Evolutionary conservation across 2,888 invertebrate species (phyloP).

Genomic region (Altica lythri): DNA sequence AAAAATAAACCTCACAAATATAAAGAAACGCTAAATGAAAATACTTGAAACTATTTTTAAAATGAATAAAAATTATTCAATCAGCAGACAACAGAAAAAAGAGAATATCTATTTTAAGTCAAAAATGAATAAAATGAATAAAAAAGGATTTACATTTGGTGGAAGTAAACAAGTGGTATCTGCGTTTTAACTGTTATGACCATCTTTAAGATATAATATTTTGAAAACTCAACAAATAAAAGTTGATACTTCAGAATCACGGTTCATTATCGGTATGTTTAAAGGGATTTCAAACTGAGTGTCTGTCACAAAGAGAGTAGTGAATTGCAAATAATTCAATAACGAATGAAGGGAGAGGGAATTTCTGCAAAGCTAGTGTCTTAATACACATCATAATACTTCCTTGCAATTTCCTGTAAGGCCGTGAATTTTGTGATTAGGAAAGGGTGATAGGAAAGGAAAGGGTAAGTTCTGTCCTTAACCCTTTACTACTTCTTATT

Average conservation of each 20-base stretch:
- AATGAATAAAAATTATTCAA: too few relatives aligned
- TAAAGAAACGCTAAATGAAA: too few relatives aligned
- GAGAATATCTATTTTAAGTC: too few relatives aligned
- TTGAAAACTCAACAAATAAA: too few relatives aligned
- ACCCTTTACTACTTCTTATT: constrained; percentile 16
- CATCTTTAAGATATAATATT: too few relatives aligned
- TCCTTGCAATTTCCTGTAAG: constrained; percentile 55
- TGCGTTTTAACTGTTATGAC: too few relatives aligned
- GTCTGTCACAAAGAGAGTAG: constrained; percentile 38
- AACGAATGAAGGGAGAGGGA: constrained; percentile 43
- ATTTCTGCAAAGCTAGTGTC: constrained; percentile 46
- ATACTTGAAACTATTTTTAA: too few relatives aligned
- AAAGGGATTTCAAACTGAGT: constrained; percentile 34
- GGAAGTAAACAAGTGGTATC: too few relatives aligned
- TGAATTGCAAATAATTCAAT: constrained; percentile 50
- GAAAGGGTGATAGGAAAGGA: constrained; percentile 41
- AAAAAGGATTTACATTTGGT: too few relatives aligned
- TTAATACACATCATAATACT: constrained; percentile 56
- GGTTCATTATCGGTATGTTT: constrained; percentile 33
- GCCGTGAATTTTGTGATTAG: constrained; percentile 43
- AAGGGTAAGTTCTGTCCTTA: constrained; percentile 15
- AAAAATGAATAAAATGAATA: too few relatives aligned
- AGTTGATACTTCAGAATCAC: constrained; percentile 21
- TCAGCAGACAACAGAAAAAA: too few relatives aligned
- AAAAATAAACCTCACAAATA: too few relatives aligned